phyloP scores from a whole-genome alignment of 2,113 vertebrate species.

The Falcunculus frontatus region DNA sequence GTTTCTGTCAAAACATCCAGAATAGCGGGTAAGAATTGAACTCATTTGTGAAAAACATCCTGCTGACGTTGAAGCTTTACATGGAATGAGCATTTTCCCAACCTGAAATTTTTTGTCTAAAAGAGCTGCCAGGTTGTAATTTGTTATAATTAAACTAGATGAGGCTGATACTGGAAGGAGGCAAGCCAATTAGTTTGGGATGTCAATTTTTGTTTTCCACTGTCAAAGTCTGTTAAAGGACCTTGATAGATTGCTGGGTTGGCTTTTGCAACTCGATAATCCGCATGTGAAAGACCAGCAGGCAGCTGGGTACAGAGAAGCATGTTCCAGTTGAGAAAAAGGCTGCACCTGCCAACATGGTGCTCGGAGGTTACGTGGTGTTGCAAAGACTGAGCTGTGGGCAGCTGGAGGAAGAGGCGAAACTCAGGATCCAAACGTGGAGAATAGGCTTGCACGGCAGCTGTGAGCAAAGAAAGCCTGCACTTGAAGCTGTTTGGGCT shows the following conservation, averaged over 20 bases:
- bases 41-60: not conserved
- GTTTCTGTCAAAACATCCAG: not conserved
- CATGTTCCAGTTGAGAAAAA: not conserved
- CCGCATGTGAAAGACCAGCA: not conserved
- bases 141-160: constrained; percentile 53
- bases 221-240: constrained; percentile 45
- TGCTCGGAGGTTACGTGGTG: accelerated
- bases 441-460: not conserved
- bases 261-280: not conserved
- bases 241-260: not conserved
- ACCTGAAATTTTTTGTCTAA: not conserved
- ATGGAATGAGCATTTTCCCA: not conserved
- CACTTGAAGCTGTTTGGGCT: not conserved
- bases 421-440: not conserved
- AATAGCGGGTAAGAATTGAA: not conserved
- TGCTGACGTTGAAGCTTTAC: not conserved
- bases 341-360: not conserved
- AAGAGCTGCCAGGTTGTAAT: constrained; percentile 22
- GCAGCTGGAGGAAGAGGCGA: not conserved
- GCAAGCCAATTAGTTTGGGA: constrained; percentile 46
- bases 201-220: constrained; percentile 46
- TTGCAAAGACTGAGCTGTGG: not conserved
- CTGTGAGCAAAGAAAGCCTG: not conserved
- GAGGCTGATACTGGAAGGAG: constrained; percentile 8
- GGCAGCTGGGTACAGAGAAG: not conserved